Conservation (phyloP, 2,797 vertebrate genomes). For the Phyllotis vaccarum region DNA sequence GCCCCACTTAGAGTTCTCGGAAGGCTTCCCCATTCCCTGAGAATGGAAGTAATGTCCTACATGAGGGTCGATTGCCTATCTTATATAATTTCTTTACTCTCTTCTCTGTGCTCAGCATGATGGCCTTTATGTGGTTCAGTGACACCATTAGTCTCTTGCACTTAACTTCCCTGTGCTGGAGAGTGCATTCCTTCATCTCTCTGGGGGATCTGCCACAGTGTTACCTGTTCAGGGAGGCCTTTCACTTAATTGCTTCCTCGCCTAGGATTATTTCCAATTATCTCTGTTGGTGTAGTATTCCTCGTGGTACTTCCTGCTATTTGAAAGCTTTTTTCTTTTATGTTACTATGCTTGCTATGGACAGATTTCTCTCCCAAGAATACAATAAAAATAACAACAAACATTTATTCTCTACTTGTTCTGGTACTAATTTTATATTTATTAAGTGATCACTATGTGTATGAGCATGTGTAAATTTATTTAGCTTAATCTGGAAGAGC, state of each 20-base stretch:
- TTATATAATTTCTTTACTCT: neutral
- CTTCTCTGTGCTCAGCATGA: neutral
- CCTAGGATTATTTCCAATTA: neutral
- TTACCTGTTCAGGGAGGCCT: neutral
- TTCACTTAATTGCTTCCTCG: slow-evolving; percentile 3
- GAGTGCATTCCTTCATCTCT: neutral
- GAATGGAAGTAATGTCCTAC: neutral
- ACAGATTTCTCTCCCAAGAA: neutral
- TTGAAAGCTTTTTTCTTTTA: neutral
- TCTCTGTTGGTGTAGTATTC: neutral
- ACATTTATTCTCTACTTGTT: neutral
- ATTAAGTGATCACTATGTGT: neutral
- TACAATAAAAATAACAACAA: slow-evolving; percentile 3
- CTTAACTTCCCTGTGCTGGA: neutral
- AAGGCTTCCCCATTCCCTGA: neutral
- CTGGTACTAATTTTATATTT: neutral
- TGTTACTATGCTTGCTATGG: neutral
- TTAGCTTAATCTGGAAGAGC: neutral
- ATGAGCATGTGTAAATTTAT: neutral
- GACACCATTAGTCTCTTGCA: neutral
- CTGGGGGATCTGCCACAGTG: neutral
- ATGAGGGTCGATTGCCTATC: neutral
- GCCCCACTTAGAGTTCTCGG: neutral
- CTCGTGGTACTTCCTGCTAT: neutral
- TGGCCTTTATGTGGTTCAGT: neutral